Conservation (phyloP, 2,888 invertebrate species). For the Liposcelis brunnea region DNA sequence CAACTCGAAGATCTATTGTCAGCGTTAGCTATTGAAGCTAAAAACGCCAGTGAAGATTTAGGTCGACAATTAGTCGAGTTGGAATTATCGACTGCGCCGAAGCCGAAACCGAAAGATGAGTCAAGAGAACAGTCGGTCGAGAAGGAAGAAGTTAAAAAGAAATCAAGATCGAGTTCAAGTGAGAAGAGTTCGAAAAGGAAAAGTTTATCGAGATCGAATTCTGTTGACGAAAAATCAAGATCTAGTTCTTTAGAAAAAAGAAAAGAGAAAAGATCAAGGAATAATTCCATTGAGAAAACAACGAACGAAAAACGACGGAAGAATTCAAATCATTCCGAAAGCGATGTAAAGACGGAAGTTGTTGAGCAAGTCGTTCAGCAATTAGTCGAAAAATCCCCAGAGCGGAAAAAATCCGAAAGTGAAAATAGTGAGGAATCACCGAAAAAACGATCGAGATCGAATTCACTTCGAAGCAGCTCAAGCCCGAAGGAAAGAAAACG, state of each 20-base stretch:
- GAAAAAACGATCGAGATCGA: background rate
- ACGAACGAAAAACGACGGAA: conserved; percentile 28
- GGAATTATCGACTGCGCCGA: conserved; percentile 31
- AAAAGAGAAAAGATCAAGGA: too few relatives aligned
- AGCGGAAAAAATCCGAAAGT: too few relatives aligned
- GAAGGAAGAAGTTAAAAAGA: conserved; percentile 17
- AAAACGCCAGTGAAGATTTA: conserved; percentile 51
- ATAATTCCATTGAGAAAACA: conserved; percentile 19
- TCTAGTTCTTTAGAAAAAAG: too few relatives aligned
- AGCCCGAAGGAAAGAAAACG: too few relatives aligned
- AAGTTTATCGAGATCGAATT: conserved; percentile 27
- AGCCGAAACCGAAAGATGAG: conserved; percentile 20
- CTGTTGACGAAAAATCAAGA: conserved; percentile 28
- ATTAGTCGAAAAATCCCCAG: too few relatives aligned
- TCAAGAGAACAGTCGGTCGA: conserved; percentile 10
- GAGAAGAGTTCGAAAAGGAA: conserved; percentile 19
- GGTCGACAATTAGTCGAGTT: conserved; percentile 43
- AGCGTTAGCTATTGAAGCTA: conserved; percentile 55
- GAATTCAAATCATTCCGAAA: conserved; percentile 27
- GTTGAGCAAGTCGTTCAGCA: too few relatives aligned
- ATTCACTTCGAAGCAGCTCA: too few relatives aligned
- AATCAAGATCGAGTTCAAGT: conserved; percentile 17
- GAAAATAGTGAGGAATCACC: conserved; percentile 21
- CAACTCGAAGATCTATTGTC: conserved; percentile 52
- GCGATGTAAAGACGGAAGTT: too few relatives aligned